Evolutionary conservation across 2,797 vertebrate genomes (phyloP).

Genomic region (Enteromius treurensis): DNA sequence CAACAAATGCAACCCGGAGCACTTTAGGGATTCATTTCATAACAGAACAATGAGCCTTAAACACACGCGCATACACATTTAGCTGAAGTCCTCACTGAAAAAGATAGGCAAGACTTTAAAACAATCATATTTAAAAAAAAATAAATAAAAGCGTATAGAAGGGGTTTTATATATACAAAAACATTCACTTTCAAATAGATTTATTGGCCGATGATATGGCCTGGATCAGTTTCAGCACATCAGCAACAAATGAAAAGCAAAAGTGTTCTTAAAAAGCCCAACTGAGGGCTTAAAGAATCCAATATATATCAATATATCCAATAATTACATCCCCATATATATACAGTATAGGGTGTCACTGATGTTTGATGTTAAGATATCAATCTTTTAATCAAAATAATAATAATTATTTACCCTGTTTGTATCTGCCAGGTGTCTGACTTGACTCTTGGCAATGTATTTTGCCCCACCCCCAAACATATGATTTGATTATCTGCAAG

Average conservation of each 20-base stretch:
- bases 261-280: not conserved
- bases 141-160: not conserved
- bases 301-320: no score
- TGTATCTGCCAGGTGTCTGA: no score
- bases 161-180: not conserved
- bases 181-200: not conserved
- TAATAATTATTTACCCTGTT: no score
- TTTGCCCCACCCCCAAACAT: no score
- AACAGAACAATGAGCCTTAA: conserved; percentile 7
- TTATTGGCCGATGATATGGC: not conserved
- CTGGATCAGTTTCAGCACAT: not conserved
- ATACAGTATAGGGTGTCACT: no score
- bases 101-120: not conserved
- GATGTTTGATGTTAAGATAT: no score
- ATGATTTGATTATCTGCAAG: no score
- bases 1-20: conserved; percentile 3
- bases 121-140: not conserved
- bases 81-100: not conserved
- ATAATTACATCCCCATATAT: no score
- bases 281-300: not conserved
- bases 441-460: no score
- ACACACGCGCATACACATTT: not conserved
- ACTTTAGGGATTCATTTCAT: conserved; percentile 18
- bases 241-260: not conserved
- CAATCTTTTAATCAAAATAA: no score